Evolutionary conservation across 2,113 vertebrate species (phyloP), one percentile per base, ranked within the genome.

Genomic region (Catagonus wagneri): DNA sequence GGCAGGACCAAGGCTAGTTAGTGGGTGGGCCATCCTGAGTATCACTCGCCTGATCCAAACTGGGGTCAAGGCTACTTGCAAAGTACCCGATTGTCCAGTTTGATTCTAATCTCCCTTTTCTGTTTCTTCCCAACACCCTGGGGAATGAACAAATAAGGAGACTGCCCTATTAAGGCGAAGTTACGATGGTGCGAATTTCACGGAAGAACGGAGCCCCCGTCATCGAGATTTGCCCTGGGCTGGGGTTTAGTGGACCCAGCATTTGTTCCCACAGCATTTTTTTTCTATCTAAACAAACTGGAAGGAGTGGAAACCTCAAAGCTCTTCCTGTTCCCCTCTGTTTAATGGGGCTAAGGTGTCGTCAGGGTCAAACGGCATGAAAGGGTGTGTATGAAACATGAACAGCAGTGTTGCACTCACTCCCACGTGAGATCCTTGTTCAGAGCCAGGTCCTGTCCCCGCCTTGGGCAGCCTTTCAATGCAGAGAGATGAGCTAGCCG

Each of bases 391-490:
- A 19, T 16, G 34, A 44, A 75, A 71, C 16, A 5, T 11, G 39
- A 13, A 34, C 25, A 83, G 61, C 19, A 11, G 23, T 12, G 54
- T 16, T 34, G 20, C 65, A 0, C 68, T 50, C 63, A 34, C 78
- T 58, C 39, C 11, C 4, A 0, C 6, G 11, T 14, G 58, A 74
- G 71, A 34, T 39, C 79, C 2, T 6, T 0, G 32, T 7, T 29
- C 7, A 2, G 13, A 25, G 6, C 44, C 50, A 20, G 29, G 68
- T 13, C 54, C 29, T 1, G n/a, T 32, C n/a, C 68, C 12, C 1
- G 0, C 7, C 5, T 0, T 0, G 11, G 60, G 17, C 36, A 65
- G 23, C 4, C 20, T 36, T 29, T 34, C 4, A 29, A 1, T 8
- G 2, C 10, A 0, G 81, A 65, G 29, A 32, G 66, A 58, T 7